Base-by-base conservation (phyloP, 2,888 invertebrate species). In the Podabrus alpinus region DNA sequence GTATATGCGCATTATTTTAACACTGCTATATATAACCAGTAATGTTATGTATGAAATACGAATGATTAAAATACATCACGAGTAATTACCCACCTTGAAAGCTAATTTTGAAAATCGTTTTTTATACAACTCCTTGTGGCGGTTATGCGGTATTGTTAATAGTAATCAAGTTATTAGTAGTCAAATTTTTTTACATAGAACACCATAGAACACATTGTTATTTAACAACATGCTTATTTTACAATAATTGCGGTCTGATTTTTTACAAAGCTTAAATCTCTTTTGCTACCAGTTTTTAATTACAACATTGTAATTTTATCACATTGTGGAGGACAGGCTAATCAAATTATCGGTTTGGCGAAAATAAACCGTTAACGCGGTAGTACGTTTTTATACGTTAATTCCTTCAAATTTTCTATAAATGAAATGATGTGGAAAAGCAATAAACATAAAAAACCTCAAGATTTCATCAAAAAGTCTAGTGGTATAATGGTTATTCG, bases 11-110 rank as follows among this genome's bases (percentile, higher is more conserved):
- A 15, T 62, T 68, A 69, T 69, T 64, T 68, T 64, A 66, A 66
- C 68, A 59, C 45, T 64, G 21, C 62, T 64, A 19, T 64, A 21
- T 64, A 19, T 64, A 64, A 24, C 45, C n/a, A 45, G 59, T 69
- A 73, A 68, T 73, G 64, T 73, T 16, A 21, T 64, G 61, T 25
- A 71, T 67, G 60, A 71, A 60, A 62, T 68, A 17, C 68, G 25
- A 15, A 67, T 72, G 68, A 15, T 72, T 72, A 61, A 67, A 67
- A 68, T 64, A 19, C 72, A 64, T 68, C 68, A 45, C 45, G 45
- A 45, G 45, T 45, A 45, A 45, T 45, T 45, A 45, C 45, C 45
- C n/a, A 45, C n/a, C 45, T 45, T 45, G n/a, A 45, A 45, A 45
- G 45, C 45, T 45, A 45, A 45, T 45, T 45, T 45, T 45, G 2